Conservation (phyloP, 2,888 invertebrate species). For the Drosophila macrospina region DNA sequence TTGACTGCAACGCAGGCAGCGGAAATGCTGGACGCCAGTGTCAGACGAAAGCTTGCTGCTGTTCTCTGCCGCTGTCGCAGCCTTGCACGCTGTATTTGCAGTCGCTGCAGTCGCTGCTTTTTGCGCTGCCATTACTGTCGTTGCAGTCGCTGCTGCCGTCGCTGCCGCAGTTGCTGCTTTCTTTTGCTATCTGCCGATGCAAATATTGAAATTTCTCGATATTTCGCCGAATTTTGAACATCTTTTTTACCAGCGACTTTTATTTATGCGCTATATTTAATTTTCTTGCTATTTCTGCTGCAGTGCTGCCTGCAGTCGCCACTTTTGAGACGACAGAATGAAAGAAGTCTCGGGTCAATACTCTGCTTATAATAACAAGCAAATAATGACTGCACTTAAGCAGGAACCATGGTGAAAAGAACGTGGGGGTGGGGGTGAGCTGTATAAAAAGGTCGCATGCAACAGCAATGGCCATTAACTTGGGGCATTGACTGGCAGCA, state of each 20-base stretch:
- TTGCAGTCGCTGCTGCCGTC: slow-evolving; percentile 19
- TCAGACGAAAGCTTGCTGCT: slow-evolving; percentile 14
- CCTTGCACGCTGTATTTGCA: too few relatives aligned
- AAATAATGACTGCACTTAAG: slow-evolving; percentile 47
- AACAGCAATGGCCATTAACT: slow-evolving; percentile 29
- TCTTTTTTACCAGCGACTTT: slow-evolving; percentile 35
- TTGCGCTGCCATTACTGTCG: slow-evolving; percentile 1
- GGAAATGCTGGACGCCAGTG: slow-evolving; percentile 55
- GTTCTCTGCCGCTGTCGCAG: not conserved
- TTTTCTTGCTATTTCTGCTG: slow-evolving; percentile 7
- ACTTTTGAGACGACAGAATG: slow-evolving; percentile 19
- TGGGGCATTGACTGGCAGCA: slow-evolving; percentile 44
- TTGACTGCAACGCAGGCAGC: slow-evolving; percentile 51
- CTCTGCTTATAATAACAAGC: slow-evolving; percentile 41
- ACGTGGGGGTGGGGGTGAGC: not conserved
- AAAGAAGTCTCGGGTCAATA: slow-evolving; percentile 70
- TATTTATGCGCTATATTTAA: slow-evolving; percentile 65
- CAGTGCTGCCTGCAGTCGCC: not conserved
- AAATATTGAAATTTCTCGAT: slow-evolving; percentile 58
- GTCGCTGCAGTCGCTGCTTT: slow-evolving; percentile 13
- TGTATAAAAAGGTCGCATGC: not conserved
- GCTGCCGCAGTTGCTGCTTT: slow-evolving; percentile 12
- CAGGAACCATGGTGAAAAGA: not conserved
- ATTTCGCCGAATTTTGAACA: slow-evolving; percentile 49
- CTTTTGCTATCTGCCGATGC: slow-evolving; percentile 35